A percentile compares a stretch with the other conserved stretches of the same genome.
These are phyloP conservation scores for Schrankia costaestrigalis DNA, from an alignment of 2,888 invertebrate species.

Conservation along the genomic window DNA sequence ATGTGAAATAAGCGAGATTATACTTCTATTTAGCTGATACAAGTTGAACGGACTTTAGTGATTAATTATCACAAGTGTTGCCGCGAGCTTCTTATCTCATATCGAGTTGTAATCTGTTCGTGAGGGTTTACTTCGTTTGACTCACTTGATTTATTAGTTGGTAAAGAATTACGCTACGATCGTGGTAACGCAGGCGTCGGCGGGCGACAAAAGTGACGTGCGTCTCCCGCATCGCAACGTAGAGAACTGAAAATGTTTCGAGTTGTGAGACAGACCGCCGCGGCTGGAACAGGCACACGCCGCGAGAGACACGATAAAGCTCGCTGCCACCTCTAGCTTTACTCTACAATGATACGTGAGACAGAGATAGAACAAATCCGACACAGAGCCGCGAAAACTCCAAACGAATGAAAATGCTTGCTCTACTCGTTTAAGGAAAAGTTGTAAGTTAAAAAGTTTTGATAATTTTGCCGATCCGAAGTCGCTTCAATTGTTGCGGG, in stretches of 20 bases:
- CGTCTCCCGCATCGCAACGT: constrained; percentile 66
- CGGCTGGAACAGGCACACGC: constrained; percentile 52
- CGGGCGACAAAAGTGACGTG: constrained; percentile 55
- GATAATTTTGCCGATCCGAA: constrained; percentile 70
- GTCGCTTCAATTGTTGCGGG: constrained; percentile 60
- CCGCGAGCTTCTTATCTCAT: constrained; percentile 65
- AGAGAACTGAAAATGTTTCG: constrained; percentile 56
- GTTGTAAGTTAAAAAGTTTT: constrained; percentile 78
- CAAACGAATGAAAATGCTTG: constrained; percentile 60
- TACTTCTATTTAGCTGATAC: constrained; percentile 53
- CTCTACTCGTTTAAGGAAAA: constrained; percentile 66
- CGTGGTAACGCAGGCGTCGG: constrained; percentile 52
- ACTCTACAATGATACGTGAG: constrained; percentile 35
- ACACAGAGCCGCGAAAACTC: constrained; percentile 47
- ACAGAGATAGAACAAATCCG: constrained; percentile 52
- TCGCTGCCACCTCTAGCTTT: constrained; percentile 38
- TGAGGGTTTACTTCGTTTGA: constrained; percentile 62
- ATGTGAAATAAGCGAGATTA: constrained; percentile 58
- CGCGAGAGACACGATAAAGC: constrained; percentile 48
- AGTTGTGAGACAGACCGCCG: constrained; percentile 36
- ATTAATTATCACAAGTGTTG: constrained; percentile 62
- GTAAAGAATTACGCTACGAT: constrained; percentile 64
- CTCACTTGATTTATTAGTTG: constrained; percentile 70
- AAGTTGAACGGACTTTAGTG: constrained; percentile 53
- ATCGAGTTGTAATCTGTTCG: constrained; percentile 69